Percentiles rank a stretch among this genome's conserved stretches.
phyloP scores from a whole-genome alignment of 2,888 invertebrate genomes.

The Chalcosyrphus nemorum region DNA sequence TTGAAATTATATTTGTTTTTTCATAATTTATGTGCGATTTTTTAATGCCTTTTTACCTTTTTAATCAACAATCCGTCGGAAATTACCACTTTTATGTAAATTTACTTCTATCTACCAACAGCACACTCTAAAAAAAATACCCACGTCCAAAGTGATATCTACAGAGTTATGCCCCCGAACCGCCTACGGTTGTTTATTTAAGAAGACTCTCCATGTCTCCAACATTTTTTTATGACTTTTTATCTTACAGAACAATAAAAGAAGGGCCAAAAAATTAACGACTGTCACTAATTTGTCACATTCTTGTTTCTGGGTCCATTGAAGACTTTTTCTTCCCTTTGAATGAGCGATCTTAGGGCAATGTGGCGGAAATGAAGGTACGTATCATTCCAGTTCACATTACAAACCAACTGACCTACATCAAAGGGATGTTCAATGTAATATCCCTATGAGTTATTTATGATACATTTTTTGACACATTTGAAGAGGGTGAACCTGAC shows the following conservation, averaged over 20 bases:
- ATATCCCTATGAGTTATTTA: conserved; percentile 19
- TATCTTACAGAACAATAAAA: background rate
- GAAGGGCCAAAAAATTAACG: background rate
- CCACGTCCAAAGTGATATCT: no score
- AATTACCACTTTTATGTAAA: no score
- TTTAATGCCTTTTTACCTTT: no score
- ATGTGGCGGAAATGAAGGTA: background rate
- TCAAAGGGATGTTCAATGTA: conserved; percentile 19
- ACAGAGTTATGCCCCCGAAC: background rate
- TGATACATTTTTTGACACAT: conserved; percentile 29
- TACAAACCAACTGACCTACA: conserved; percentile 9
- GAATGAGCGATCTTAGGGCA: background rate
- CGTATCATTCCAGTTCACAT: background rate
- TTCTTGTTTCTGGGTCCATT: background rate
- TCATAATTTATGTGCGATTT: no score
- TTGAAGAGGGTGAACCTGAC: conserved; percentile 30
- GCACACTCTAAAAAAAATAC: no score
- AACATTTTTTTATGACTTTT: background rate
- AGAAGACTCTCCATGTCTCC: background rate
- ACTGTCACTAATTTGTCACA: conserved; percentile 6
- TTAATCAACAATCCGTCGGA: no score
- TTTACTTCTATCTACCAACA: background rate
- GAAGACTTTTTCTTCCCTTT: background rate
- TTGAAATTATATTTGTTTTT: no score
- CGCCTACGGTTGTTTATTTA: background rate